Evolutionary conservation across 1,140 invertebrate genomes (phyloP).

Genomic region (Cephus cinctus): DNA sequence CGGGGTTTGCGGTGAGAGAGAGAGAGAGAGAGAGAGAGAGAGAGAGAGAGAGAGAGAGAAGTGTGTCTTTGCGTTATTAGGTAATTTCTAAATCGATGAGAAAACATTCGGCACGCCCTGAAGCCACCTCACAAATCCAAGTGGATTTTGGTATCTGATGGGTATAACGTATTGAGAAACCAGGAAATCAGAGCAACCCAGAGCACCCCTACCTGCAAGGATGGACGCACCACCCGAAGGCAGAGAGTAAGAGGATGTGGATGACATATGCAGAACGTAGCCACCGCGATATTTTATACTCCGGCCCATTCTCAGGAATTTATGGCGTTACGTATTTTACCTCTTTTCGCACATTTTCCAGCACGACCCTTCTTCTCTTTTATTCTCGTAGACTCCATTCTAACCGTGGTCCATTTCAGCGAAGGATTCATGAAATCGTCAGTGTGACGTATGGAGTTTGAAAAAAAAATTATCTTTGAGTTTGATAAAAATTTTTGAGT

Average conservation of each 20-base stretch:
- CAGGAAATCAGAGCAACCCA: not conserved
- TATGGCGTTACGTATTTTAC: slow-evolving; percentile 23
- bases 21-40: not conserved
- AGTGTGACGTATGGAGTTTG: no score
- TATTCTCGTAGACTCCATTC: slow-evolving; percentile 2
- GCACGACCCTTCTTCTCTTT: not conserved
- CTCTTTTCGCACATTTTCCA: not conserved
- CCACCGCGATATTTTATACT: slow-evolving; percentile 42
- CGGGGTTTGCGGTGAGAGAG: no score
- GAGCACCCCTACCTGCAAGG: not conserved
- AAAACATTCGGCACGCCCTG: slow-evolving; percentile 23
- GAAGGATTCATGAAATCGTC: no score
- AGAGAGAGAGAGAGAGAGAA: not conserved
- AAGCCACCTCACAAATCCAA: not conserved
- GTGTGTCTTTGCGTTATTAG: not conserved
- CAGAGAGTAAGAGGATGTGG: slow-evolving; percentile 26
- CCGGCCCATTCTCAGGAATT: slow-evolving; percentile 39
- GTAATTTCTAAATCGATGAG: slow-evolving; percentile 30
- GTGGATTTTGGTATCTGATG: no score
- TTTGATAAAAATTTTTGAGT: no score
- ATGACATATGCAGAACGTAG: slow-evolving; percentile 45
- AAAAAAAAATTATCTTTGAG: no score
- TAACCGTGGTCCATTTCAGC: no score
- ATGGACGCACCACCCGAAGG: slow-evolving; percentile 2
- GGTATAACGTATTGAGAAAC: no score